These are phyloP conservation scores for Eutolmus rufibarbis DNA, from an alignment of 2,888 invertebrate species.

Conservation along the genomic window DNA sequence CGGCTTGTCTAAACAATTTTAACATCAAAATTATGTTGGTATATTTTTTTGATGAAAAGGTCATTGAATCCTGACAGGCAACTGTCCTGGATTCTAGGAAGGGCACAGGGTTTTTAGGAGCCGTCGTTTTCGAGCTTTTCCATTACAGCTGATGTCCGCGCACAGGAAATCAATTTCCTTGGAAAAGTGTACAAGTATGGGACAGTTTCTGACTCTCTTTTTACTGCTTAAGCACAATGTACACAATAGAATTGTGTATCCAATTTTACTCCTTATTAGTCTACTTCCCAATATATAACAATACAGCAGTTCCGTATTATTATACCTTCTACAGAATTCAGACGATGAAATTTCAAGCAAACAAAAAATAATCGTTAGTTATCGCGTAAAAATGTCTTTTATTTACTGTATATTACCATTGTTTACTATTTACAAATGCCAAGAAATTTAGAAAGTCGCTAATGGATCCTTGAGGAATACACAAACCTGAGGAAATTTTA, in stretches of 20 bases:
- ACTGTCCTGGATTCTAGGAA: background rate
- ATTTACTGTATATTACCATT: background rate
- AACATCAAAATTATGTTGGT: background rate
- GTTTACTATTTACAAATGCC: background rate
- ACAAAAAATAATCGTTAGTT: background rate
- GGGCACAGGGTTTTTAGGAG: background rate
- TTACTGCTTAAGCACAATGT: background rate
- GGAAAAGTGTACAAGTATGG: background rate
- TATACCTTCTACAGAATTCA: background rate
- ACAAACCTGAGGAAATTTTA: background rate
- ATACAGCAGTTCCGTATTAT: background rate
- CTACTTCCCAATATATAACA: background rate
- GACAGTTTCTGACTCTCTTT: background rate
- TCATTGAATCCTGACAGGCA: background rate
- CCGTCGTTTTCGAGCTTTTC: background rate
- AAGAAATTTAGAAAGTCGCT: background rate
- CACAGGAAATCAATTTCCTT: background rate
- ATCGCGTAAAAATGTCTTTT: background rate
- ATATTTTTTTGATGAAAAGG: background rate
- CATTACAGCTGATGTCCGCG: background rate
- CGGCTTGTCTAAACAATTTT: background rate
- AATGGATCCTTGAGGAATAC: background rate
- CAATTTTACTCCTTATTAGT: background rate
- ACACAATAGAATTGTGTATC: background rate
- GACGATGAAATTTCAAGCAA: background rate